Conservation (phyloP, 2,113 vertebrate genomes). For the Coregonus clupeaformis region DNA sequence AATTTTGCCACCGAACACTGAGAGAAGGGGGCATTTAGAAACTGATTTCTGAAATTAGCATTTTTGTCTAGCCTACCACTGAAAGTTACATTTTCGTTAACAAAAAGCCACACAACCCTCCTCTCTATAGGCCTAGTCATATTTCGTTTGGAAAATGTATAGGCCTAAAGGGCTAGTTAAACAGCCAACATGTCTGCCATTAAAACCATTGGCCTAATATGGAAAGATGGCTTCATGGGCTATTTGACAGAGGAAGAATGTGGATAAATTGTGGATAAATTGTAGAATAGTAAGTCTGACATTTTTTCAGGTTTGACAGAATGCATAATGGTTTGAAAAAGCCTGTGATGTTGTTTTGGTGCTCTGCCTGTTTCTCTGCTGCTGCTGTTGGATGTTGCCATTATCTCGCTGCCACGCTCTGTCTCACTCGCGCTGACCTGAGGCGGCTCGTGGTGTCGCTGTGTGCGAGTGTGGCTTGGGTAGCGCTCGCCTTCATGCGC, state of each 20-base stretch:
- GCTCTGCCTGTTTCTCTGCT: constrained; percentile 38
- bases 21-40: background rate
- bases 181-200: too few relatives aligned
- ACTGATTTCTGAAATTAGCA: background rate
- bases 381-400: constrained; percentile 61
- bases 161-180: too few relatives aligned
- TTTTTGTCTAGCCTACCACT: background rate
- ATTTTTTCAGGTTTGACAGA: too few relatives aligned
- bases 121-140: too few relatives aligned
- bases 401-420: constrained; percentile 71
- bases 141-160: too few relatives aligned
- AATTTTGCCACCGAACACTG: background rate
- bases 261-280: too few relatives aligned
- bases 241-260: too few relatives aligned
- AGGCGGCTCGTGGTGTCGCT: constrained; percentile 47
- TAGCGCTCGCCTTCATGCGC: constrained; percentile 16
- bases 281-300: too few relatives aligned
- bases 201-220: too few relatives aligned
- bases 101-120: too few relatives aligned
- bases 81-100: too few relatives aligned
- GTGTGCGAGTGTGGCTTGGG: constrained; percentile 5
- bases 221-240: too few relatives aligned
- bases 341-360: constrained; percentile 45
- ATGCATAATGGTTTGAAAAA: background rate
- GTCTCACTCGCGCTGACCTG: constrained; percentile 62